These are phyloP conservation scores for Oreochromis grahami DNA, from an alignment of 2,797 vertebrate species.

Conservation along the genomic window DNA sequence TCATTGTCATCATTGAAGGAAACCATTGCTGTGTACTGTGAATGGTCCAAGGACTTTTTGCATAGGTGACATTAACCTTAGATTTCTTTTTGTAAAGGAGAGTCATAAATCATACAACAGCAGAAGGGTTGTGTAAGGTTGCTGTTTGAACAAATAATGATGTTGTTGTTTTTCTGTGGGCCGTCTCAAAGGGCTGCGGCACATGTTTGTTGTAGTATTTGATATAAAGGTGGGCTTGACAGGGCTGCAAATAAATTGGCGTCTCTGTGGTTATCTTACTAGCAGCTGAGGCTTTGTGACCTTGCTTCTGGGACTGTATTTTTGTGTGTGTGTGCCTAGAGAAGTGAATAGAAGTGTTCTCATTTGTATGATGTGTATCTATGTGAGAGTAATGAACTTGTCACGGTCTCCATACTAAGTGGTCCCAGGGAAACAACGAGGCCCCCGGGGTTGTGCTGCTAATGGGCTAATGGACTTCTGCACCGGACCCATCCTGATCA, in stretches of 20 bases:
- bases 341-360: neutral
- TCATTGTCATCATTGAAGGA: neutral
- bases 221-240: neutral
- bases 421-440: neutral
- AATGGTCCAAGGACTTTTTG: neutral
- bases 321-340: neutral
- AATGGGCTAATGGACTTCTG: constrained; percentile 28
- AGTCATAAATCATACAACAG: neutral
- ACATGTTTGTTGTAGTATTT: neutral
- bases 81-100: neutral
- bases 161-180: neutral
- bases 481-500: neutral
- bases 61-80: neutral
- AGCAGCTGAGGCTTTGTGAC: neutral
- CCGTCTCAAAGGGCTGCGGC: neutral
- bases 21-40: neutral
- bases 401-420: neutral
- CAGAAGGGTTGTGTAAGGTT: neutral
- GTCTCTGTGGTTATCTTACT: neutral
- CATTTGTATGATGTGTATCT: neutral
- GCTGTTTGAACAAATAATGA: constrained; percentile 1
- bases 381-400: neutral
- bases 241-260: neutral
- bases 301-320: neutral
- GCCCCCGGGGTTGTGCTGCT: neutral